Conservation (phyloP, 2,888 invertebrate species). For the Stenotaenia linearis region DNA sequence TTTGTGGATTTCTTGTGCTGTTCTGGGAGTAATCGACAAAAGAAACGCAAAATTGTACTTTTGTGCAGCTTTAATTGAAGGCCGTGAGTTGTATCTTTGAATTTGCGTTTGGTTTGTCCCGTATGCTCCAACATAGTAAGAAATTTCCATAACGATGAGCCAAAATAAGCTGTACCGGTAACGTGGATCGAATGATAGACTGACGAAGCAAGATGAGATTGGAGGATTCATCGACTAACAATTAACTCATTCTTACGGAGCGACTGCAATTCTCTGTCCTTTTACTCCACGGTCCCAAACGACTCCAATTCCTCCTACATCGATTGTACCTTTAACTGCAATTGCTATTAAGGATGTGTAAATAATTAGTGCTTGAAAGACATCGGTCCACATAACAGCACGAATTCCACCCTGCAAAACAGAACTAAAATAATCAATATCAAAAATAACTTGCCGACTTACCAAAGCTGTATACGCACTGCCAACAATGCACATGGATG, state of each 20-base stretch:
- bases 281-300: constrained; percentile 55
- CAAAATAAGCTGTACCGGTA: neutral
- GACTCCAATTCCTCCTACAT: constrained; percentile 64
- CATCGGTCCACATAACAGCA: constrained; percentile 77
- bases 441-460: neutral
- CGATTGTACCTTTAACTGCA: constrained; percentile 68
- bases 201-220: neutral
- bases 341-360: constrained; percentile 72
- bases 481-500: constrained; percentile 30
- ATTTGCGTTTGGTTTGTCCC: constrained; percentile 29
- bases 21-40: too few species aligned
- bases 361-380: constrained; percentile 84
- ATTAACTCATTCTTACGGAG: constrained; percentile 22
- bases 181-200: neutral
- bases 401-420: constrained; percentile 65
- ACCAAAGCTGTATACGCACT: constrained; percentile 33
- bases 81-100: constrained; percentile 22
- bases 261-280: constrained; percentile 28
- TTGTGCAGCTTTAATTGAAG: neutral
- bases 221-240: neutral
- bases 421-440: neutral
- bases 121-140: constrained; percentile 11
- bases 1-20: too few species aligned
- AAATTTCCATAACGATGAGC: neutral
- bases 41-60: too few species aligned